These are phyloP conservation scores for Neopelma chrysocephalum DNA, from an alignment of 2,797 vertebrate genomes.

Conservation along the genomic window DNA sequence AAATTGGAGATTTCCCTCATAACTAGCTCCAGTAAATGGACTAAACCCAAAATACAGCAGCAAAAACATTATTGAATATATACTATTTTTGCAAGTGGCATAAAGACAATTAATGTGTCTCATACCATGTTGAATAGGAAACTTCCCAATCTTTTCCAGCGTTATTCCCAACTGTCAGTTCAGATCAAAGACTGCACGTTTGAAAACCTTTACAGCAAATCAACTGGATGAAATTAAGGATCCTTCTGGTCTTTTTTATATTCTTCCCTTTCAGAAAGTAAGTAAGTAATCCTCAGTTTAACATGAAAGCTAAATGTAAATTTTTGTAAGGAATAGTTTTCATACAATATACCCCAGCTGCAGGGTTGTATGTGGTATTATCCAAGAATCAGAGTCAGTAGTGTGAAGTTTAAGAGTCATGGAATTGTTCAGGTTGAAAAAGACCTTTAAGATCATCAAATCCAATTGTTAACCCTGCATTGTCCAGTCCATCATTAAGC, in stretches of 20 bases:
- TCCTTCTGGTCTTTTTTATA: constrained; percentile 95
- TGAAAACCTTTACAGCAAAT: constrained; percentile 97
- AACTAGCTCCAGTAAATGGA: no score
- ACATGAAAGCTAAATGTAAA: background rate
- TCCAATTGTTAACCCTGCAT: background rate
- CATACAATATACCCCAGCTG: rapidly evolving
- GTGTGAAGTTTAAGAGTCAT: background rate
- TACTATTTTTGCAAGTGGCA: rapidly evolving
- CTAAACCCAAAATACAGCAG: background rate
- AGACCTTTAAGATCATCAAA: background rate
- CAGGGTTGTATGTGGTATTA: background rate
- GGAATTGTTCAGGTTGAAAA: background rate
- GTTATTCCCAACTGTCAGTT: constrained; percentile 98
- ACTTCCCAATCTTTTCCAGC: constrained; percentile 68
- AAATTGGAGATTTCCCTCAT: background rate
- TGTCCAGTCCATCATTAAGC: background rate
- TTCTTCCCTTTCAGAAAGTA: constrained; percentile 98
- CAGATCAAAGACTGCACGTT: constrained; percentile 93
- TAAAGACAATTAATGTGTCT: background rate
- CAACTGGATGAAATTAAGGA: constrained; percentile 99
- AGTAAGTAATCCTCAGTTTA: background rate
- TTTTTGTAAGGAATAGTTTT: background rate
- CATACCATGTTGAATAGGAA: background rate
- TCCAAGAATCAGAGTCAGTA: background rate
- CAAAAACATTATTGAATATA: background rate